Evolutionary conservation across 2,888 invertebrate species (phyloP), one percentile per base, ranked within the genome.

Genomic region (Melanostoma mellinum): DNA sequence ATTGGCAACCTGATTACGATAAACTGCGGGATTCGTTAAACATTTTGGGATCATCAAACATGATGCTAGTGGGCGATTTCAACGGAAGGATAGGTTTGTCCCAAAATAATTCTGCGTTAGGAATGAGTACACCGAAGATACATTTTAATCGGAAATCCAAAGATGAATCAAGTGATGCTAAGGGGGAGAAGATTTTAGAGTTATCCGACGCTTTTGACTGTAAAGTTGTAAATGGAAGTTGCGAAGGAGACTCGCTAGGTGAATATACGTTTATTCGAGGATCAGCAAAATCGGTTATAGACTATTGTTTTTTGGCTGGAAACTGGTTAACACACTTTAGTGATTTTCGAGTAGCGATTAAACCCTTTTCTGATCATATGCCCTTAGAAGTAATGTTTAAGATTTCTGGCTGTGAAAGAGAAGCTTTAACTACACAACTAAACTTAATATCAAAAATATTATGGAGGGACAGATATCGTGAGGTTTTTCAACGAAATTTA

Each of bases 301-400:
- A 52, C 10, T 52, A 33, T n/a, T 42, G 42, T n/a, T 71, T 71
- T 36, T 5, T 71, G 33, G 8, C 60, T 6, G 71, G 44, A 40
- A 40, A 50, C 20, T 60, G 40, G 50, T 2, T 30, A 33, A 30
- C 48, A 0, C 9, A 48, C 3, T 10, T 68, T 42, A 53, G 1
- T 6, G 9, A 56, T 6, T 58, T 69, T 38, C 6, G 32, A 58
- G 56, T 46, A 38, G 32, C 30, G 20, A 32, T 32, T 3, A 46
- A 50, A 40, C 44, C 56, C 8, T 58, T 32, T 8, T 69, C 58
- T 4, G 69, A 58, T 20, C 69, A 50, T 40, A 68, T 20, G 20
- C 20, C 20, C 20, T 20, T 20, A 20, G 20, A 20, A 20, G 20
- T 20, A 20, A 3, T 10, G n/a, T 46, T 63, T 9, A 5, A 20